A percentile compares a stretch with the other conserved stretches of the same genome.
These are phyloP conservation scores for Anarrhichthys ocellatus DNA, from an alignment of 2,113 vertebrate species.

Conservation along the genomic window DNA sequence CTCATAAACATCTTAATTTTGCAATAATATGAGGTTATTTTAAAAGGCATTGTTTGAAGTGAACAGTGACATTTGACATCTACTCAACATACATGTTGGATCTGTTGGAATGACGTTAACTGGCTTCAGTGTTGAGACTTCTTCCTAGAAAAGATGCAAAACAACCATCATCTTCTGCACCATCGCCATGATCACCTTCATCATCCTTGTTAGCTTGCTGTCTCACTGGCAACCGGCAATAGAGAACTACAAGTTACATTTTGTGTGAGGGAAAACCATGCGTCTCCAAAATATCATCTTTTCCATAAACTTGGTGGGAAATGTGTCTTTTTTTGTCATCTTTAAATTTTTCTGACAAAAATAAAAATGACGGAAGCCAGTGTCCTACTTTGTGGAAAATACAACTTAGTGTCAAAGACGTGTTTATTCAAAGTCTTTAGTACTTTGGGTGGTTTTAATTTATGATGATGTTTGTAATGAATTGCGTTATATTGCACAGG, in stretches of 20 bases:
- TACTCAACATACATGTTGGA: slow-evolving; percentile 9
- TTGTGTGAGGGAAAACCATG: neutral
- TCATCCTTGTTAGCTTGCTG: neutral
- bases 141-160: slow-evolving; percentile 19
- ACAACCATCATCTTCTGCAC: neutral
- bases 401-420: neutral
- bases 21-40: neutral
- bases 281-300: neutral
- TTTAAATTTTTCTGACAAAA: neutral
- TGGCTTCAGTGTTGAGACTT: neutral
- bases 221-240: neutral
- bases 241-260: neutral
- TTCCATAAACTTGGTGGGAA: neutral
- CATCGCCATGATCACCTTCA: neutral
- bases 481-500: neutral
- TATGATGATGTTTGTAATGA: neutral
- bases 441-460: too few relatives aligned
- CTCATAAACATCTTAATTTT: neutral
- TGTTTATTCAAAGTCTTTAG: too few relatives aligned
- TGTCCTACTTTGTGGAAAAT: neutral
- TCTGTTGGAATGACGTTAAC: neutral
- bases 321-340: neutral
- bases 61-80: neutral
- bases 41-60: neutral
- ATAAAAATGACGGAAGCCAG: neutral